A percentile compares a stretch with the other conserved stretches of the same genome.
phyloP scores from a whole-genome alignment of 2,888 invertebrate genomes.

The Cheilosia variabilis region DNA sequence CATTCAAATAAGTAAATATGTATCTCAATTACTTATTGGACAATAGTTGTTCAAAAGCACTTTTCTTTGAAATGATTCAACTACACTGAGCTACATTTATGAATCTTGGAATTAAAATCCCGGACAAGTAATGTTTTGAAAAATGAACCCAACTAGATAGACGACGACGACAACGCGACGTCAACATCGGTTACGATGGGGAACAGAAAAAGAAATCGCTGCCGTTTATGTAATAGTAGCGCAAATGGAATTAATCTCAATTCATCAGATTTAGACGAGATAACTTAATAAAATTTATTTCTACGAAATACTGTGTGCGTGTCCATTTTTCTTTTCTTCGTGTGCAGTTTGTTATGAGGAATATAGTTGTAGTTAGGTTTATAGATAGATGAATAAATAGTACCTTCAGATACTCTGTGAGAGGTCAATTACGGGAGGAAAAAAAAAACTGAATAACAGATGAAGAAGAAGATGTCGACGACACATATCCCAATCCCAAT shows the following conservation, averaged over 20 bases:
- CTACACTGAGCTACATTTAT: constrained; percentile 1
- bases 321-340: background rate
- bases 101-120: constrained; percentile 14
- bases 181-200: constrained; percentile 10
- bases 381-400: constrained; percentile 29
- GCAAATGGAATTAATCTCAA: constrained; percentile 61
- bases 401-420: constrained; percentile 61
- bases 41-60: constrained; percentile 25
- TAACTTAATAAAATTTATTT: constrained; percentile 62
- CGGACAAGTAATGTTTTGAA: constrained; percentile 20
- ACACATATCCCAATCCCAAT: constrained; percentile 29
- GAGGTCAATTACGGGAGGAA: constrained; percentile 52
- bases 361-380: background rate
- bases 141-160: constrained; percentile 21
- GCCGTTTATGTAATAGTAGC: constrained; percentile 54
- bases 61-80: constrained; percentile 36
- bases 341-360: constrained; percentile 22
- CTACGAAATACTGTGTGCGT: background rate
- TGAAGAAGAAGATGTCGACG: constrained; percentile 30
- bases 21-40: constrained; percentile 52
- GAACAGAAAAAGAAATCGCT: constrained; percentile 6
- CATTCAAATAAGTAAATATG: constrained; percentile 28
- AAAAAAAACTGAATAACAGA: constrained; percentile 29
- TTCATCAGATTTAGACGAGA: constrained; percentile 57
- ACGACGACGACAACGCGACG: constrained; percentile 8